Evolutionary conservation across 2,797 vertebrate species (phyloP), one percentile per base, ranked within the genome.

Genomic region (Fundulus diaphanus): DNA sequence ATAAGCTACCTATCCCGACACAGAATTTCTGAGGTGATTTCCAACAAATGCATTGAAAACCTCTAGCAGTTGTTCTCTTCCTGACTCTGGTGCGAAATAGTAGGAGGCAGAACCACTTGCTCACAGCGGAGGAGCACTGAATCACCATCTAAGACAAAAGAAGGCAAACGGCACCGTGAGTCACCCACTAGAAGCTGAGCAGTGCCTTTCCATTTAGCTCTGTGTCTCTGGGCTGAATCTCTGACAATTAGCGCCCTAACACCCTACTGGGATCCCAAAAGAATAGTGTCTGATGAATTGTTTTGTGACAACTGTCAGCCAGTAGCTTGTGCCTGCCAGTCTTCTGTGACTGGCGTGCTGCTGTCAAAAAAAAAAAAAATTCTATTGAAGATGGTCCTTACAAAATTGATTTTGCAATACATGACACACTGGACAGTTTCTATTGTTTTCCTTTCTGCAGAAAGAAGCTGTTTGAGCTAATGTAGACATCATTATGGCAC

Each of bases 131-230:
- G 75, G 70, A 73, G 79, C 61, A 33, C 80, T 87, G 89, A 90
- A 82, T 89, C 87, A 87, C 72, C 22, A 69, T 66, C 40, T 3
- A 46, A 82, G 81, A 82, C 79, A 66, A 83, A 86, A 75, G 51
- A 40, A 80, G 70, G 74, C 82, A 72, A 78, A 71, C 46, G 59
- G 46, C 78, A 78, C 56, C 11, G 18, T 90, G 91, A 92, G 73
- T 92, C 89, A 92, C 87, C 82, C 13, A 11, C 89, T 85, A 78
- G 67, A 67, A 71, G 82, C 74, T 22, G 40, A 77, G 74, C 70
- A 59, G 76, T 13, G 54, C 80, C 81, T 89, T 83, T 81, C 80
- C 74, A 72, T 86, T 92, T 88, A 90, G 89, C 90, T 88, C 83
- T 1, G 70, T 81, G 83, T 88, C 80, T 86, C 71, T 49, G 61